Evolutionary conservation across 1,140 invertebrate genomes (phyloP).

Genomic region (Maconellicoccus hirsutus): DNA sequence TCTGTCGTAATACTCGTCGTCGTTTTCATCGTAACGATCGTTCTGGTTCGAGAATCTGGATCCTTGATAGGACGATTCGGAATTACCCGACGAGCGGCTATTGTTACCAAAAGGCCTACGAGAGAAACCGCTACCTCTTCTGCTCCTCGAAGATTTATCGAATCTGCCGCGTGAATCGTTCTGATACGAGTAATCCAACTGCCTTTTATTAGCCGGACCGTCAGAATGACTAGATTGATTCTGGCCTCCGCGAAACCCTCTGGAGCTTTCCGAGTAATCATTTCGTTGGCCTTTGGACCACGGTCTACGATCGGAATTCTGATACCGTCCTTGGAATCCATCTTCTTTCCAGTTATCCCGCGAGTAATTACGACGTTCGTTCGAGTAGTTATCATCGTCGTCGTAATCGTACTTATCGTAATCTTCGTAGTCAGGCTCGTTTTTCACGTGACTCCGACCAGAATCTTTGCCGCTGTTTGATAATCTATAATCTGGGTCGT

Average conservation of each 20-base stretch:
- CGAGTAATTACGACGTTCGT: neutral
- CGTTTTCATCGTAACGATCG: neutral
- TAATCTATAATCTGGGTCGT: neutral
- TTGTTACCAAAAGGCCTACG: neutral
- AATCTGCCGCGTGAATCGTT: neutral
- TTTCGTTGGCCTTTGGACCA: constrained; percentile 8
- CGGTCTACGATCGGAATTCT: neutral
- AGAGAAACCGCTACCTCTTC: constrained; percentile 7
- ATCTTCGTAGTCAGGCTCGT: constrained; percentile 14
- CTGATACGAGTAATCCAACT: neutral
- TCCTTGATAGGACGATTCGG: constrained; percentile 12
- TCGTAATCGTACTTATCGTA: constrained; percentile 20
- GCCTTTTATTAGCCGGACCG: neutral
- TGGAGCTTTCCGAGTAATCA: neutral
- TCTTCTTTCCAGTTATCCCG: constrained; percentile 23
- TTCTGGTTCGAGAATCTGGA: neutral
- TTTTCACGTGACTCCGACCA: neutral
- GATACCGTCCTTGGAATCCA: constrained; percentile 11
- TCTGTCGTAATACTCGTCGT: constrained; percentile 12
- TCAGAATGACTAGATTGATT: neutral
- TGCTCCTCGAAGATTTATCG: neutral
- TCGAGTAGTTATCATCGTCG: constrained; percentile 1
- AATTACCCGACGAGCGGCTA: constrained; percentile 1
- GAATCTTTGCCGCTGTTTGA: neutral
- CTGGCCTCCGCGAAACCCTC: neutral